Base-by-base conservation (phyloP, 2,888 invertebrate species). In the Drosophila imparisetae region DNA sequence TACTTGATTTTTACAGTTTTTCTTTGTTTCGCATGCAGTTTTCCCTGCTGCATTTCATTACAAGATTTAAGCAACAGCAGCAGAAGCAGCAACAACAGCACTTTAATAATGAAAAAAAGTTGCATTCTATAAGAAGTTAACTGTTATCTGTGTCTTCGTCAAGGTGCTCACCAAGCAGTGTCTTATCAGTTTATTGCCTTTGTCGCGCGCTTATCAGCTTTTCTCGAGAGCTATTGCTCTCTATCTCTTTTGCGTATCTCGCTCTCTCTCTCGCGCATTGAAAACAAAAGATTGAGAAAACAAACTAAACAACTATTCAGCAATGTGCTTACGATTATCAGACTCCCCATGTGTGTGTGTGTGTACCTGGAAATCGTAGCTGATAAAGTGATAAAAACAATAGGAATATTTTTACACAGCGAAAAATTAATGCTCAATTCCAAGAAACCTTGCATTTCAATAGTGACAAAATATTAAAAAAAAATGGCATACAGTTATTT, bases 231-330 rank as follows among this genome's bases (percentile, higher is more conserved):
- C 49, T 52, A 27, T 36, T 53, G 55, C 62, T 48, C 50, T 66
- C 64, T 54, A 57, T 29, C 52, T 18, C 32, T 32, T 32, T 57
- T 48, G 48, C 64, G 62, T 54, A 57, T 29, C 49, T 42, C 21
- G 11, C 21, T 21, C 42, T 42, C 21, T 21, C 27, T 73, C 72
- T 45, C 55, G 29, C 54, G 54, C 70, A 83, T 70, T 57, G 38
- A 61, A 76, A 86, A 88, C 86, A 86, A 90, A 86, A 81, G 86
- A 86, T 86, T 86, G 89, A 86, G 86, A 89, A 88, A 86, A 86
- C 86, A 86, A 86, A 86, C 86, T 86, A 66, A 58, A 71, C 69
- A 78, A 68, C 52, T 72, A 57, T 63, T 69, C 66, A 61, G 63
- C 24, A 32, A 59, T 59, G 54, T 18, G 5, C 49, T 36, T 36